Evolutionary conservation across 2,113 vertebrate species (phyloP), one percentile per base, ranked within the genome.

Genomic region (Indicator indicator): DNA sequence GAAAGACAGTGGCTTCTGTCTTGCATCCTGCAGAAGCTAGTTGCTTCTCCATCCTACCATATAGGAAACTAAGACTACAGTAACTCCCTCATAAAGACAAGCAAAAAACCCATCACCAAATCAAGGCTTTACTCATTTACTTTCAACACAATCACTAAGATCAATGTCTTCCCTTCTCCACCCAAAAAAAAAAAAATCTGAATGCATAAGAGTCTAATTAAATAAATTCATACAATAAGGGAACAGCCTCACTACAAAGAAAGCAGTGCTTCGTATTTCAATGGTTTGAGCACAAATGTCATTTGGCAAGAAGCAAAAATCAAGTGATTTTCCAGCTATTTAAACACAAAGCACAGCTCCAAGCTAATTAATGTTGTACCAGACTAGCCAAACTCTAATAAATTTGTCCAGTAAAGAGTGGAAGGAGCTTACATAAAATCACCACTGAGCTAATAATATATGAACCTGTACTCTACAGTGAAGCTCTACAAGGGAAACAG

Each of bases 251-350:
- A 67, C 46, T 48, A 60, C 46, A 33, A 93, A 81, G 44, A 76
- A 96, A 94, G 91, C 50, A 79, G 64, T 2, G 46, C 30, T 88
- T 93, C 42, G 11, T 78, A 91, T 95, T 96, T 93, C 94, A 93
- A 33, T 48, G 72, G 64, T 52, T 94, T 86, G 76, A 95, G 93
- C 76, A 93, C 73, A 95, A 97, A 93, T 38, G 23, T 73, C 86
- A 95, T 71, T 93, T 96, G 90, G 91, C 91, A 91, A 90, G 89
- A 92, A 59, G 89, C 69, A 92, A 95, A 96, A 93, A 92, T 89
- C 80, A 96, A 97, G 95, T 94, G 88, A 97, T 97, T 97, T 97
- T 96, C 94, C 93, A 97, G 95, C 88, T 97, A 94, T 94, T 97
- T 96, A 92, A 96, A 92, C 93, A 96, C 81, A 88, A 90, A 94